These are phyloP conservation scores for Cyrtodaria siliqua DNA, from an alignment of 2,888 invertebrate genomes.

Conservation along the genomic window DNA sequence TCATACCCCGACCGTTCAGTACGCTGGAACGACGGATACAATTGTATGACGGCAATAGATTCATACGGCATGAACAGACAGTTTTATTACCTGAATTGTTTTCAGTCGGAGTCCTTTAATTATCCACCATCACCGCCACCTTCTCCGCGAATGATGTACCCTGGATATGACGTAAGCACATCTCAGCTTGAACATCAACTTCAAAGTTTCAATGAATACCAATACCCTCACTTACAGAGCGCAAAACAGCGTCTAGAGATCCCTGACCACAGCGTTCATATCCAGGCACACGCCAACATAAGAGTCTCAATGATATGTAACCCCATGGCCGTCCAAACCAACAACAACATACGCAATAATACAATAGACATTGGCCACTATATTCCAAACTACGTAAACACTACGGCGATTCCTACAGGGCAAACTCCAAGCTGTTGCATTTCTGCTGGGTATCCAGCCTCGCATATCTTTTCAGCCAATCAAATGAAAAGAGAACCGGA, in stretches of 20 bases:
- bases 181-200: too few relatives aligned
- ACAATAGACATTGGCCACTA: too few relatives aligned
- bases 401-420: background rate
- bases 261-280: background rate
- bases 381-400: background rate
- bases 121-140: conserved; percentile 72
- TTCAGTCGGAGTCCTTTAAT: conserved; percentile 24
- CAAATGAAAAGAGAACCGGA: conserved; percentile 18
- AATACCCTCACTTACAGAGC: too few relatives aligned
- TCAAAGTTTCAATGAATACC: too few relatives aligned
- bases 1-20: background rate
- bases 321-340: background rate
- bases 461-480: background rate
- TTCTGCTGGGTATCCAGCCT: background rate
- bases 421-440: background rate
- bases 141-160: conserved; percentile 44
- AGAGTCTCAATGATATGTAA: conserved; percentile 39
- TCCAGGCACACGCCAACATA: conserved; percentile 42
- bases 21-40: too few relatives aligned
- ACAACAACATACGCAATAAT: too few relatives aligned
- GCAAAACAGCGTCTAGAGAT: background rate
- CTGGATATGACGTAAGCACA: background rate
- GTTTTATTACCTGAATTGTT: background rate
- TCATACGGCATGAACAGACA: background rate
- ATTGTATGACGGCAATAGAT: too few relatives aligned